Base-by-base conservation (phyloP, 2,797 vertebrate genomes). In the Acanthurus lineatus region DNA sequence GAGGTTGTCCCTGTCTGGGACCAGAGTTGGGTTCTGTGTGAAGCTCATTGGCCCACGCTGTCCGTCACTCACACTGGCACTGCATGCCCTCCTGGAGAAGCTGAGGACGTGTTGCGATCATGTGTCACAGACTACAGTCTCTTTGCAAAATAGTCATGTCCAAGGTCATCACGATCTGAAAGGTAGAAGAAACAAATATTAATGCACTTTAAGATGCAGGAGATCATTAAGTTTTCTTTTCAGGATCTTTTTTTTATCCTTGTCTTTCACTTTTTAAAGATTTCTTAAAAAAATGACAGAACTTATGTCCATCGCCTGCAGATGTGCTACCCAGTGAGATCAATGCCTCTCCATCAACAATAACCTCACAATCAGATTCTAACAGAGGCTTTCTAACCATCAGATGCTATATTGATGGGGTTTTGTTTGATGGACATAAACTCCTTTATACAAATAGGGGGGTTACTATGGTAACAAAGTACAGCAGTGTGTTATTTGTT, bases 401-500 rank as follows among this genome's bases (percentile, higher is more conserved):
- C 67, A 69, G 57, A 65, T 79, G 61, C 75, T 64, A 8, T 45
- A 77, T 45, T 77, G 77, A 83, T 71, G 40, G 69, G 65, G 28
- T 28, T 77, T 22, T 59, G 54, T 78, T 86, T 91, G 85, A 91
- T 87, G 70, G 87, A 84, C 78, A 84, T 76, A 67, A 76, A 68
- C 44, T 81, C 76, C 71, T 56, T 81, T 67, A 72, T 48, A 58
- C 58, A 79, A 74, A 71, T 44, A 53, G 25, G 32, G 32, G 32
- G 32, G 90, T 93, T 89, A 84, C 92, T 86, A 94, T 94, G 93
- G 93, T 89, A 86, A 93, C 92, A 92, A 86, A 91, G 85, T 88
- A 75, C 62, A 58, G 77, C 65, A 64, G 72, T 64, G 67, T 51
- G 62, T 35, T 76, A 77, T 76, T 38, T 68, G 82, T 59, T 79